Conservation (phyloP, 2,797 vertebrate species). For the Acrossocheilus wenchowensis region DNA sequence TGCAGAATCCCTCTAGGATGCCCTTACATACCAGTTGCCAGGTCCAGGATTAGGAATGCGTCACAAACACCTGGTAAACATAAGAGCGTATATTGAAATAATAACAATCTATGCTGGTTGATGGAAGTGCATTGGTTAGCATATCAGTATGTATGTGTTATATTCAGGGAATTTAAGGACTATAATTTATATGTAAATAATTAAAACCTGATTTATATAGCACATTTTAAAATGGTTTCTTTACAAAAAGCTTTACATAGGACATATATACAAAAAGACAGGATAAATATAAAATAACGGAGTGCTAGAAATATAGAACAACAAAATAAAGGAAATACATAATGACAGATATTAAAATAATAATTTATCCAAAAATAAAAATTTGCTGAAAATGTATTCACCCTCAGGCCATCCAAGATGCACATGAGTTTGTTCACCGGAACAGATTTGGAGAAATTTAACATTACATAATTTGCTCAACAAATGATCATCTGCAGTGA, state of each 20-base stretch:
- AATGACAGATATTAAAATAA: background rate
- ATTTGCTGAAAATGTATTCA: background rate
- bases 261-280: background rate
- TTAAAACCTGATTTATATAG: background rate
- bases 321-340: background rate
- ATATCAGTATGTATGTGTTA: background rate
- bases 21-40: conserved; percentile 76
- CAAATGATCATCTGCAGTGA: background rate
- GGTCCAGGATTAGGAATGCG: conserved; percentile 77
- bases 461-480: background rate
- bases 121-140: background rate
- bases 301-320: background rate
- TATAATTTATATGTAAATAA: background rate
- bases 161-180: background rate
- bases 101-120: background rate
- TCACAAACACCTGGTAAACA: conserved; percentile 74
- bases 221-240: background rate
- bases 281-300: background rate
- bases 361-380: background rate
- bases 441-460: no score
- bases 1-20: conserved; percentile 78
- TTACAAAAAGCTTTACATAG: background rate
- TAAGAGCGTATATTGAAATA: conserved; percentile 9
- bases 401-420: background rate
- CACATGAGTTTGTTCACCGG: background rate